These are phyloP conservation scores for Tipula lateralis DNA, from an alignment of 2,888 invertebrate species.

Conservation along the genomic window DNA sequence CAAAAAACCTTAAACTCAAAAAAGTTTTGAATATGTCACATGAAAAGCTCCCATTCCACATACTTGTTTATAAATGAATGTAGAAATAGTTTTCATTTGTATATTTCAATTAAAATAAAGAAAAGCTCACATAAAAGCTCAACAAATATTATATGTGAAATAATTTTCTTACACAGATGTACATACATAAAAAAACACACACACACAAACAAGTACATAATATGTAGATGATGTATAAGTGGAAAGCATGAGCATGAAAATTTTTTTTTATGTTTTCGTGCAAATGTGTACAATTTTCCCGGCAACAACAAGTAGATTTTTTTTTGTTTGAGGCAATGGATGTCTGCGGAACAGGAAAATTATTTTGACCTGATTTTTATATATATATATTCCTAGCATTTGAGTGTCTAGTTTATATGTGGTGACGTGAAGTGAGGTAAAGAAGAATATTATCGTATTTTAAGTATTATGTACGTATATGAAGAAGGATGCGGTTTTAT, in stretches of 20 bases:
- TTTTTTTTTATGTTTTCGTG: background rate
- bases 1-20: background rate
- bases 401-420: background rate
- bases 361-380: background rate
- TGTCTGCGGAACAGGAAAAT: background rate
- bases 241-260: constrained; percentile 16
- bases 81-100: background rate
- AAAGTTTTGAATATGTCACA: background rate
- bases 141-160: background rate
- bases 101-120: background rate
- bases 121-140: background rate
- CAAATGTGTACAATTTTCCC: background rate
- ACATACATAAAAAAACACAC: background rate
- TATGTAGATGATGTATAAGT: background rate
- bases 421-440: constrained; percentile 19
- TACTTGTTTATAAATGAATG: background rate
- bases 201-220: background rate
- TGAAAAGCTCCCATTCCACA: background rate
- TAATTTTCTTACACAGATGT: background rate
- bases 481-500: background rate
- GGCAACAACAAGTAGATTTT: background rate
- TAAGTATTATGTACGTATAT: background rate
- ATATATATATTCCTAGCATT: background rate
- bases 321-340: background rate
- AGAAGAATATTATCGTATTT: background rate